Percentiles rank a stretch among this genome's conserved stretches.
phyloP scores from a whole-genome alignment of 2,113 vertebrate genomes.

The Marcusenius ussheri region DNA sequence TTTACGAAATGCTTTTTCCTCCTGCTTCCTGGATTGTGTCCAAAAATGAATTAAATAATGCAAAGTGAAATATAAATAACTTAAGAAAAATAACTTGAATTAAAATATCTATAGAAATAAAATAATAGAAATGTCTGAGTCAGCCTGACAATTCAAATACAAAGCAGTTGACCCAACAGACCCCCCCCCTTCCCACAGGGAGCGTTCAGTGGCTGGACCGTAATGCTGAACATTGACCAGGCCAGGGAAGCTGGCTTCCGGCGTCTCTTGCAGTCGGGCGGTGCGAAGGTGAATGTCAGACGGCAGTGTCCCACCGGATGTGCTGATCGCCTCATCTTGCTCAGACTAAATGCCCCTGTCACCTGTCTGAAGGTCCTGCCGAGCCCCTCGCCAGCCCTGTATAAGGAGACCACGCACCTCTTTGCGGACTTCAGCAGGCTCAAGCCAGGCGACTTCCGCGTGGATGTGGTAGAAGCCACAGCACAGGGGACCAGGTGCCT shows the following conservation, averaged over 20 bases:
- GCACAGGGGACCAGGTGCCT: conserved; percentile 75
- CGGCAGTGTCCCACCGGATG: neutral
- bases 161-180: neutral
- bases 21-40: neutral
- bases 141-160: neutral
- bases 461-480: conserved; percentile 68
- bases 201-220: conserved; percentile 93
- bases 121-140: neutral
- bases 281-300: conserved; percentile 71
- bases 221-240: conserved; percentile 88
- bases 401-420: conserved; percentile 79
- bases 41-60: neutral
- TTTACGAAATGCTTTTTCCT: neutral
- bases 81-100: neutral
- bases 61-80: neutral
- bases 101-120: neutral
- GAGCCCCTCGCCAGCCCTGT: conserved; percentile 63
- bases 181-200: conserved; percentile 58
- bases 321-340: neutral
- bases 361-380: conserved; percentile 67
- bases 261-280: conserved; percentile 87
- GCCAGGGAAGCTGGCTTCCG: conserved; percentile 86
- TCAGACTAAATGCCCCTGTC: neutral
- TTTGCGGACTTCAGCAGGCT: conserved; percentile 86
- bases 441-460: conserved; percentile 69